phyloP scores from a whole-genome alignment of 2,113 vertebrate genomes.

The Kryptolebias marmoratus region DNA sequence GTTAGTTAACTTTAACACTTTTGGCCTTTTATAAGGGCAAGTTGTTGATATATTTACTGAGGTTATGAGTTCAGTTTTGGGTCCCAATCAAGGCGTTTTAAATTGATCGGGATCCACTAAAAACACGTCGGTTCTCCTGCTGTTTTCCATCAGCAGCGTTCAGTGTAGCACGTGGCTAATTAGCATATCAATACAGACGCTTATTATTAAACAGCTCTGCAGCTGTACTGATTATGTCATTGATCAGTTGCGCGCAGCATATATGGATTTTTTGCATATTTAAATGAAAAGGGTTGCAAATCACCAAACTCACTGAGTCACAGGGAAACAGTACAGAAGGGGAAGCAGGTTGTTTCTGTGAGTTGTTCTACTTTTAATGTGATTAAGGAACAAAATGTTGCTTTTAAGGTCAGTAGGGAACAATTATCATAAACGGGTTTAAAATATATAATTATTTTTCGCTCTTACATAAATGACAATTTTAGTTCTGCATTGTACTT shows the following conservation, averaged over 20 bases:
- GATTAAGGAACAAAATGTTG: not conserved
- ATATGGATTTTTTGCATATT: no score
- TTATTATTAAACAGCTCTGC: not conserved
- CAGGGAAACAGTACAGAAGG: no score
- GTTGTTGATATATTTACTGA: not conserved
- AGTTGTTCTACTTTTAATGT: not conserved
- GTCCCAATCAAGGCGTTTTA: not conserved
- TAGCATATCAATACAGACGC: constrained; percentile 6
- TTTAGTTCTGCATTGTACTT: no score
- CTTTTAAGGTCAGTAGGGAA: not conserved
- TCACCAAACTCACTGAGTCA: not conserved
- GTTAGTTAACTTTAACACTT: not conserved
- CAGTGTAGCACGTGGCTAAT: constrained; percentile 12
- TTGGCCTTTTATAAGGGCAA: not conserved
- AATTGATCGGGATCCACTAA: not conserved
- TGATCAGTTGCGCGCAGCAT: not conserved
- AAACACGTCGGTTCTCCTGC: not conserved
- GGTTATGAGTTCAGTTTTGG: no score
- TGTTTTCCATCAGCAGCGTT: not conserved
- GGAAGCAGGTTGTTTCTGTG: no score
- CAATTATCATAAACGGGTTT: no score
- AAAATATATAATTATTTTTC: no score
- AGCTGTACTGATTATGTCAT: not conserved
- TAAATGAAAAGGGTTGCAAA: not conserved
- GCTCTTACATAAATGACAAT: no score